phyloP scores from a whole-genome alignment of 2,113 vertebrate genomes.

The Seriola quinqueradiata region DNA sequence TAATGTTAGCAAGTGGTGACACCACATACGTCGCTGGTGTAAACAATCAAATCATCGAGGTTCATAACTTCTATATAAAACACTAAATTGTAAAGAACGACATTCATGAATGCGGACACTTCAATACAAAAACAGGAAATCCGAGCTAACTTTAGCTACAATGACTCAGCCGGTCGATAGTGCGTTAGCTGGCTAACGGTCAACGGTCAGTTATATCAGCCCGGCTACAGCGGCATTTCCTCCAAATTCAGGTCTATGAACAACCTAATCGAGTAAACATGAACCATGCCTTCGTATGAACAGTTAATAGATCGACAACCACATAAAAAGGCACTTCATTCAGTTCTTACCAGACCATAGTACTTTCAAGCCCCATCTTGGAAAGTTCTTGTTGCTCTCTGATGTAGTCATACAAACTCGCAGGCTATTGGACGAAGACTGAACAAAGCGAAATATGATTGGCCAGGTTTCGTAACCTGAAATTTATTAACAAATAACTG shows the following conservation, averaged over 20 bases:
- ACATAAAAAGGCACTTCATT: conserved; percentile 15
- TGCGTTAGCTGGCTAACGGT: conserved; percentile 44
- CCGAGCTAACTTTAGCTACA: conserved; percentile 53
- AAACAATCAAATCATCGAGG: not conserved
- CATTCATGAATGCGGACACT: not conserved
- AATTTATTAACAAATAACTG: not conserved
- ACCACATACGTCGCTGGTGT: too few relatives aligned
- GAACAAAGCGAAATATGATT: conserved; percentile 65
- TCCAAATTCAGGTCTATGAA: not conserved
- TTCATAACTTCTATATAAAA: not conserved
- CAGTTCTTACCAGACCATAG: conserved; percentile 95
- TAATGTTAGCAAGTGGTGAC: conserved; percentile 49
- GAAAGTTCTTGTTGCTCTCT: conserved; percentile 80
- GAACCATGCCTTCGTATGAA: not conserved
- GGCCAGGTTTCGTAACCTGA: conserved; percentile 4
- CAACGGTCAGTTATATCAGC: not conserved
- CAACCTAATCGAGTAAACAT: not conserved
- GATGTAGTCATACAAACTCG: conserved; percentile 36
- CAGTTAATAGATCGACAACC: not conserved
- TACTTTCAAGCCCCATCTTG: conserved; percentile 97
- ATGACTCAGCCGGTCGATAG: conserved; percentile 78
- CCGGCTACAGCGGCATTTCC: not conserved
- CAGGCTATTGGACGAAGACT: conserved; percentile 69
- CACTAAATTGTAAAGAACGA: rapidly evolving
- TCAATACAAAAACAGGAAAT: not conserved